Evolutionary conservation across 2,888 invertebrate genomes (phyloP).

Genomic region (Brenthis ino): DNA sequence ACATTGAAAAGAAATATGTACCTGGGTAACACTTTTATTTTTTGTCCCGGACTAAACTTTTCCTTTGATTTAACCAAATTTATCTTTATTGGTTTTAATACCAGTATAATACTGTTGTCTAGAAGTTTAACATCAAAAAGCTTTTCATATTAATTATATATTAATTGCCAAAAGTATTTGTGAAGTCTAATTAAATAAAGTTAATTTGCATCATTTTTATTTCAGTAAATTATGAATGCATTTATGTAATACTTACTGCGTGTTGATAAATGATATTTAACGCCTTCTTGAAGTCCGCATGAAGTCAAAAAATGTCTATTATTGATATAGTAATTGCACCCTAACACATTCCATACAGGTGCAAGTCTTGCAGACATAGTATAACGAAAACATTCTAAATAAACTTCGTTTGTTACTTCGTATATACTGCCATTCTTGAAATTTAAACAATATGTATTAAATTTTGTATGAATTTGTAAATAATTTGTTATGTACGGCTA

Average conservation of each 20-base stretch:
- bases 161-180: too few species aligned
- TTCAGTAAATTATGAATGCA: background rate
- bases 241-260: conserved; percentile 21
- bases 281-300: conserved; percentile 60
- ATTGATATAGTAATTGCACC: conserved; percentile 62
- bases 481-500: background rate
- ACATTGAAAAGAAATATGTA: conserved; percentile 36
- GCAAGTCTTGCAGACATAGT: conserved; percentile 71
- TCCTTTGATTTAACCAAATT: conserved; percentile 55
- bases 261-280: conserved; percentile 46
- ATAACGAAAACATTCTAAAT: conserved; percentile 66
- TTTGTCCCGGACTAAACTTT: conserved; percentile 58
- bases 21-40: conserved; percentile 70
- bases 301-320: conserved; percentile 67
- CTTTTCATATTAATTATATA: too few species aligned
- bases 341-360: conserved; percentile 67
- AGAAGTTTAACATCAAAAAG: conserved; percentile 33
- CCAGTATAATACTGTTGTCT: conserved; percentile 53
- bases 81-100: conserved; percentile 64
- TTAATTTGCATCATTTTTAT: too few species aligned
- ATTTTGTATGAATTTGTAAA: background rate
- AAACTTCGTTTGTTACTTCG: conserved; percentile 55
- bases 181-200: too few species aligned
- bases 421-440: conserved; percentile 61
- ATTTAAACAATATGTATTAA: conserved; percentile 12